Evolutionary conservation across 2,797 vertebrate genomes (phyloP), one percentile per base, ranked within the genome.

Genomic region (Pyrocephalus nanus): DNA sequence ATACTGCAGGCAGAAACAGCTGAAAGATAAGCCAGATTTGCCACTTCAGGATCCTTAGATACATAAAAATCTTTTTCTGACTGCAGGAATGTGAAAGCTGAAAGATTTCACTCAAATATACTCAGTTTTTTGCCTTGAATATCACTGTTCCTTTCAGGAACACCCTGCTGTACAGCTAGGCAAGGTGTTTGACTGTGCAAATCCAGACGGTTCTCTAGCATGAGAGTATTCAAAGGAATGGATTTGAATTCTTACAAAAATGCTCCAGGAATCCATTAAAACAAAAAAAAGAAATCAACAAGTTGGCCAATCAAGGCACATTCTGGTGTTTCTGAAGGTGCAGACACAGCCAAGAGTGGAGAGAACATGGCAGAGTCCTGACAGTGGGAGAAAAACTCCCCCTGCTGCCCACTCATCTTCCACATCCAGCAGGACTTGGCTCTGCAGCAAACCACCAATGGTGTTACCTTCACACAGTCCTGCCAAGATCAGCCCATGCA

Each of bases 11-110:
- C 53, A 93, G 45, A 67, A 85, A 58, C 15, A 85, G 43, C 26
- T 62, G 61, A 83, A 85, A 84, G 62, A 30, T 16, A 76, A 94
- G 8, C 8, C 70, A 79, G n/a, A 78, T 88, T 93, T 91, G 53
- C 36, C 50, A 67, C 26, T 86, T 88, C 34, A 79, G 54, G 50
- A 69, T 58, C 38, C 40, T 43, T 19, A 72, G 17, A 51, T 15
- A 70, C 11, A 69, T 11, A 77, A 66, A 95, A 90, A 62, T n/a
- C 26, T n/a, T n/a, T 48, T 54, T 88, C 60, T 78, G n/a, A 77
- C 11, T 47, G 14, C 30, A 88, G 48, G 42, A 55, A 78, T 23
- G 25, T 32, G 62, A 86, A 90, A 90, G 42, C 34, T 76, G 43
- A 71, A 47, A 77, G 50, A 62, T 80, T 92, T 75, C 73, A 70